These are phyloP conservation scores for Drosophila ogumai DNA, from an alignment of 1,140 invertebrate species.

Conservation along the genomic window DNA sequence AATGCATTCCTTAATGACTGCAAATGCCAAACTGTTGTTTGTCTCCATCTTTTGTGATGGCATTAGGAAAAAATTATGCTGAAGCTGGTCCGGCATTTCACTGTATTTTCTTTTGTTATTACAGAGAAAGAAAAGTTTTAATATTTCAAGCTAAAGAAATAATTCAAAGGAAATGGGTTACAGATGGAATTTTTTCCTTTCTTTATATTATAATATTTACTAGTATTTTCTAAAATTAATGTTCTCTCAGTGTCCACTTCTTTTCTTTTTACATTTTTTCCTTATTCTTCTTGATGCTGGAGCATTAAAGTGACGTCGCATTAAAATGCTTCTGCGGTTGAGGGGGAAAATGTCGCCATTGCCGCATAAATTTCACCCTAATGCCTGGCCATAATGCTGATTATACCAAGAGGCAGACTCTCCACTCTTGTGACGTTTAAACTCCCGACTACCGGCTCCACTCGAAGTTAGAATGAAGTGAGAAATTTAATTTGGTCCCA, in stretches of 20 bases:
- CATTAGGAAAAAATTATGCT: slow-evolving; percentile 49
- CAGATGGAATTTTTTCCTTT: too few species aligned
- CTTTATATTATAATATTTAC: too few species aligned
- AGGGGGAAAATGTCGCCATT: slow-evolving; percentile 31
- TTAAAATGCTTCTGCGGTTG: slow-evolving; percentile 46
- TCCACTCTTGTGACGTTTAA: slow-evolving; percentile 3
- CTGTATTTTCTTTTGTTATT: not conserved
- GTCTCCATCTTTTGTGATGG: slow-evolving; percentile 14
- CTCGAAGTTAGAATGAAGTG: slow-evolving; percentile 53
- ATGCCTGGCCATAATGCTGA: slow-evolving; percentile 73
- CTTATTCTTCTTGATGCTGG: slow-evolving; percentile 17
- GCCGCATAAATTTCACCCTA: slow-evolving; percentile 70
- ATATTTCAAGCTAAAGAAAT: too few species aligned
- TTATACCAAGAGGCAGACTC: slow-evolving; percentile 45
- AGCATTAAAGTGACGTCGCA: slow-evolving; percentile 64
- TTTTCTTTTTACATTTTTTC: not conserved
- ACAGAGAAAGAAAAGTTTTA: not conserved
- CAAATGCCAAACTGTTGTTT: slow-evolving; percentile 5
- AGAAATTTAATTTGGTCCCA: slow-evolving; percentile 62
- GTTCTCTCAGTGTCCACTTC: slow-evolving; percentile 2
- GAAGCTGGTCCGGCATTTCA: slow-evolving; percentile 15
- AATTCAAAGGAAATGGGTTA: too few species aligned
- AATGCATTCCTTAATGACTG: slow-evolving; percentile 44
- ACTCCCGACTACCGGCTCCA: not conserved
- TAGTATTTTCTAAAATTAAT: not conserved